These are phyloP conservation scores for Lepidocyrtinus sp. DNA, from an alignment of 2,888 invertebrate species.

Conservation along the genomic window DNA sequence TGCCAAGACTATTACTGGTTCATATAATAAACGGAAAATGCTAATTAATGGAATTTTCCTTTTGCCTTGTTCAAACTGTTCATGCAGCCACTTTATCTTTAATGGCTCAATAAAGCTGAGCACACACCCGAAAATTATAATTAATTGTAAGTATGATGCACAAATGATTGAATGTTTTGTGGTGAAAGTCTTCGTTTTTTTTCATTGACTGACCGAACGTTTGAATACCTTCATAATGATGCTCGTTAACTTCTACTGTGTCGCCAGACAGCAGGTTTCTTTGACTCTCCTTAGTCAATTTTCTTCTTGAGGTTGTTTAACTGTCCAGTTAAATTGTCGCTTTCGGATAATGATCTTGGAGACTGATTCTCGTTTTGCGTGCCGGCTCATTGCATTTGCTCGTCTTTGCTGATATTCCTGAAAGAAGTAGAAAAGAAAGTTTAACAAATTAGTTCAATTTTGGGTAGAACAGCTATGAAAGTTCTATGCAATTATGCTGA, in stretches of 20 bases:
- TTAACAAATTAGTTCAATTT: background rate
- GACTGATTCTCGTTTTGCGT: slow-evolving; percentile 51
- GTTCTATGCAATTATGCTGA: background rate
- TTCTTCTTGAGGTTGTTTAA: slow-evolving; percentile 62
- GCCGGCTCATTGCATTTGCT: slow-evolving; percentile 36
- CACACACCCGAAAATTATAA: too few relatives aligned
- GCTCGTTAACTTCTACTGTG: background rate
- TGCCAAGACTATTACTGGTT: too few relatives aligned
- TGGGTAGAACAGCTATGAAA: background rate
- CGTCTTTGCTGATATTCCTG: slow-evolving; percentile 65
- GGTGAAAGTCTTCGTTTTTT: background rate
- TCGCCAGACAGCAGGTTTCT: too few relatives aligned
- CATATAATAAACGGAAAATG: too few relatives aligned
- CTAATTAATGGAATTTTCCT: too few relatives aligned
- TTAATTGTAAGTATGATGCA: too few relatives aligned
- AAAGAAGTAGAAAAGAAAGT: slow-evolving; percentile 31
- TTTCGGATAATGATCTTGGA: slow-evolving; percentile 56
- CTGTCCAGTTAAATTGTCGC: slow-evolving; percentile 61
- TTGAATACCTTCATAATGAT: background rate
- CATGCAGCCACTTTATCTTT: too few relatives aligned
- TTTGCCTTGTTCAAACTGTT: too few relatives aligned
- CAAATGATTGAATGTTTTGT: slow-evolving; percentile 28
- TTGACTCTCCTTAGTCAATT: slow-evolving; percentile 19
- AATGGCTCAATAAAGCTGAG: too few relatives aligned
- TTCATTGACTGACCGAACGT: background rate